Evolutionary conservation across 2,888 invertebrate genomes (phyloP).

Genomic region (Cosmia trapezina): DNA sequence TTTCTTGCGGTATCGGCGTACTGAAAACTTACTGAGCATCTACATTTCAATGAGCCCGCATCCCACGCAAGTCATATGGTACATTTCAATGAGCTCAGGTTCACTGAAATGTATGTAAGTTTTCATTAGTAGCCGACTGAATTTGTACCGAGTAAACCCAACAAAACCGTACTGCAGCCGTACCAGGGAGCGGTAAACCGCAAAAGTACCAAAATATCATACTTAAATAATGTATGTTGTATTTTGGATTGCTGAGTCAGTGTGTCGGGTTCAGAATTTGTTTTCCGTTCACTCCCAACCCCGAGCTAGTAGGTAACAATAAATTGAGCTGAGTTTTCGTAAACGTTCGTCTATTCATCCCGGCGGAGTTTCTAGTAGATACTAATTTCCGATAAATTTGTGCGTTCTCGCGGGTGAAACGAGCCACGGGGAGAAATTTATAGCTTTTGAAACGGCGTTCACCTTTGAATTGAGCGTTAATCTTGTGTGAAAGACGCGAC

Average conservation of each 20-base stretch:
- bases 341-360: constrained; percentile 72
- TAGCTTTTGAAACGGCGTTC: constrained; percentile 86
- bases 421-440: constrained; percentile 85
- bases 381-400: constrained; percentile 89
- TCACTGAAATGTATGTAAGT: constrained; percentile 24
- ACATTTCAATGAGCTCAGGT: constrained; percentile 31
- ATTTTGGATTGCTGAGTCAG: constrained; percentile 49
- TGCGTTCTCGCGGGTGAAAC: constrained; percentile 86
- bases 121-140: constrained; percentile 34
- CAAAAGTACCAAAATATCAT: constrained; percentile 43
- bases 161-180: constrained; percentile 22
- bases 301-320: constrained; percentile 46
- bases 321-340: constrained; percentile 65
- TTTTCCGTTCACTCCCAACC: constrained; percentile 41
- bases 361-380: constrained; percentile 78
- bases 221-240: constrained; percentile 32
- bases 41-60: constrained; percentile 27
- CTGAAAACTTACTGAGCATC: constrained; percentile 6
- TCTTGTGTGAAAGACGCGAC: constrained; percentile 86
- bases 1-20: neutral
- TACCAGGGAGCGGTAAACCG: constrained; percentile 37
- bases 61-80: constrained; percentile 25
- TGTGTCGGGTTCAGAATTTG: constrained; percentile 29
- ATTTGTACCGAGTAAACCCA: constrained; percentile 23
- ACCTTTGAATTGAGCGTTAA: constrained; percentile 88